Evolutionary conservation across 1,140 invertebrate genomes (phyloP).

Genomic region (Drosophila triauraria): DNA sequence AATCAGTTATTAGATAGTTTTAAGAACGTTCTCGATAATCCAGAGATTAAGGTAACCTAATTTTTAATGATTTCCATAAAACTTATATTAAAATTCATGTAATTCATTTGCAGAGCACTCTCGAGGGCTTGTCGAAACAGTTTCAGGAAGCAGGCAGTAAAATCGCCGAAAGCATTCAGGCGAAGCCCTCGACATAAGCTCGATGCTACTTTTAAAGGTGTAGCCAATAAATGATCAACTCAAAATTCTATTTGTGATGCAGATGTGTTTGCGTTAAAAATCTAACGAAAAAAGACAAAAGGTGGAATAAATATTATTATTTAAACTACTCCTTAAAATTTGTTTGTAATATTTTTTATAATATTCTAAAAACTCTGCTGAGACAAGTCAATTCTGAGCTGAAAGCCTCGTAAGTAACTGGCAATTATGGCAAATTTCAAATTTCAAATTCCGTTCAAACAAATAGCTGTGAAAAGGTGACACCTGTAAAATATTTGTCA

Average conservation of each 20-base stretch:
- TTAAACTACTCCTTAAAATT: no score
- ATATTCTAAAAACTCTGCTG: background rate
- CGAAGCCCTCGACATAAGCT: background rate
- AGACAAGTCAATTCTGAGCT: conserved; percentile 16
- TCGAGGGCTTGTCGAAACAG: fast-evolving
- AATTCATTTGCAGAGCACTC: background rate
- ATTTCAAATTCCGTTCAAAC: conserved; percentile 11
- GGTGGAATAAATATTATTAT: no score
- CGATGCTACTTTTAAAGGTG: no score
- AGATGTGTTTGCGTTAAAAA: background rate
- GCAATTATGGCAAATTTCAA: conserved; percentile 24
- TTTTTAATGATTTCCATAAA: no score
- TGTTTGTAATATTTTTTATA: no score
- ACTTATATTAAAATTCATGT: no score
- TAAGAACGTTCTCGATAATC: background rate
- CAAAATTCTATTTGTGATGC: background rate
- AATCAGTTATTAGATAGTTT: fast-evolving
- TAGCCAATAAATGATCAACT: no score
- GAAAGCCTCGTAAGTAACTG: background rate
- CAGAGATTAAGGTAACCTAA: background rate
- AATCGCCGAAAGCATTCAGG: fast-evolving
- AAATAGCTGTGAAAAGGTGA: conserved; percentile 48
- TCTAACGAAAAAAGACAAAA: background rate
- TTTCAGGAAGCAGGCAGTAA: fast-evolving
- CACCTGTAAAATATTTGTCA: conserved; percentile 73